Evolutionary conservation across 2,797 vertebrate species (phyloP).

Genomic region (Phoeniculus purpureus): DNA sequence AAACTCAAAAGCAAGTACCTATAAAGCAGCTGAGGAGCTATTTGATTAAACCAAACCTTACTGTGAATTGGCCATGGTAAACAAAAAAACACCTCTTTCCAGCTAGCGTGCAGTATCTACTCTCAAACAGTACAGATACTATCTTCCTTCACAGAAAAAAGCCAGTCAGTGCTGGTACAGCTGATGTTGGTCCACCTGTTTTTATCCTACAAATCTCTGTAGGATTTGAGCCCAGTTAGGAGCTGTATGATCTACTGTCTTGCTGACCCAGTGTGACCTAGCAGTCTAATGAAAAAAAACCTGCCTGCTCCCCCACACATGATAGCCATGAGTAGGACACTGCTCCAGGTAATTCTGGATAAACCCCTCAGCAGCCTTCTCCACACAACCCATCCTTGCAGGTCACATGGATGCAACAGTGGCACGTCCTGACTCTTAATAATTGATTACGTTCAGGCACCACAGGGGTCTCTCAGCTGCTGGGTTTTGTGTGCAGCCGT

Average conservation of each 20-base stretch:
- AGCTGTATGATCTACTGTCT: slow-evolving; percentile 24
- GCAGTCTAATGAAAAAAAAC: slow-evolving; percentile 31
- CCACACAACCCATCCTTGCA: not conserved
- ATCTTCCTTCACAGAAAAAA: not conserved
- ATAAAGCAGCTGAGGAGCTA: not conserved
- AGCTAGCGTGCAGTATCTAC: not conserved
- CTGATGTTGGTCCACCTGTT: not conserved
- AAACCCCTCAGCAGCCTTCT: not conserved
- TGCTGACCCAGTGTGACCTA: slow-evolving; percentile 30
- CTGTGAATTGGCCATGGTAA: not conserved
- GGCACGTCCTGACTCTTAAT: slow-evolving; percentile 13
- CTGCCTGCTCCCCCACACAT: not conserved
- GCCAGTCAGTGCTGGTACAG: not conserved
- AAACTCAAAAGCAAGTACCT: not conserved
- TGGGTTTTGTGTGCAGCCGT: not conserved
- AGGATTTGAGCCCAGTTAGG: not conserved
- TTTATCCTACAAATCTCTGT: not conserved
- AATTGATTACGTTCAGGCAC: slow-evolving; percentile 48
- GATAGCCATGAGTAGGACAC: not conserved
- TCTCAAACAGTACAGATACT: not conserved
- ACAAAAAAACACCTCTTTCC: not conserved
- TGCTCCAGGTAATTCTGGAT: slow-evolving; percentile 21
- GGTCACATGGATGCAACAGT: not conserved
- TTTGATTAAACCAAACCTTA: not conserved
- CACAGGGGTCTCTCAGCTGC: slow-evolving; percentile 27